Conservation (phyloP, 2,888 invertebrate genomes). For the Pollenia labialis region DNA sequence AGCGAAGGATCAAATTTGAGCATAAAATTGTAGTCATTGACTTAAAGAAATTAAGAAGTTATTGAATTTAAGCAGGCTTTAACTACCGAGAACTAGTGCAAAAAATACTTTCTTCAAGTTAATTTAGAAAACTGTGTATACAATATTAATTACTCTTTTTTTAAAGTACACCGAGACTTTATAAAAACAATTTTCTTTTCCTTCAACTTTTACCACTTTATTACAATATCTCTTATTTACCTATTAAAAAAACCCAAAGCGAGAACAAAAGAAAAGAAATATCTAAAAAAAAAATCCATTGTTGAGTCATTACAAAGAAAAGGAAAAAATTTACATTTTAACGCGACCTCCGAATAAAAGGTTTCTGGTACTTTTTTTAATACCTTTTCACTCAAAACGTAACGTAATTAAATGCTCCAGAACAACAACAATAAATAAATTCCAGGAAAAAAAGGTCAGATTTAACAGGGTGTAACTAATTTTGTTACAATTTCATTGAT, state of each 20-base stretch:
- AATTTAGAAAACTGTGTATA: no score
- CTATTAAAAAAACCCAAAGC: background rate
- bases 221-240: no score
- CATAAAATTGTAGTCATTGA: no score
- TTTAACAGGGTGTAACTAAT: slow-evolving; percentile 47
- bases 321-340: slow-evolving; percentile 1
- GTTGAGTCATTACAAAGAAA: slow-evolving; percentile 25
- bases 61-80: no score
- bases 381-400: slow-evolving; percentile 5
- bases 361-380: background rate
- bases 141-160: no score
- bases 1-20: no score
- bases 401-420: slow-evolving; percentile 16
- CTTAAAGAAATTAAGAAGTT: no score
- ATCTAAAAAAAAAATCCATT: background rate
- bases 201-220: background rate
- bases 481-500: slow-evolving; percentile 22
- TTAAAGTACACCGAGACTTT: no score
- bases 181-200: no score
- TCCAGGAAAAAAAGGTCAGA: slow-evolving; percentile 1
- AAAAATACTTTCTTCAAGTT: no score
- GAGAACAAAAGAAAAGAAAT: background rate
- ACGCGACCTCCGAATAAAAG: slow-evolving; percentile 37
- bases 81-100: no score
- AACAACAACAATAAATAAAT: background rate